Base-by-base conservation (phyloP, 1,140 invertebrate species). In the Lordiphosa clarofinis region DNA sequence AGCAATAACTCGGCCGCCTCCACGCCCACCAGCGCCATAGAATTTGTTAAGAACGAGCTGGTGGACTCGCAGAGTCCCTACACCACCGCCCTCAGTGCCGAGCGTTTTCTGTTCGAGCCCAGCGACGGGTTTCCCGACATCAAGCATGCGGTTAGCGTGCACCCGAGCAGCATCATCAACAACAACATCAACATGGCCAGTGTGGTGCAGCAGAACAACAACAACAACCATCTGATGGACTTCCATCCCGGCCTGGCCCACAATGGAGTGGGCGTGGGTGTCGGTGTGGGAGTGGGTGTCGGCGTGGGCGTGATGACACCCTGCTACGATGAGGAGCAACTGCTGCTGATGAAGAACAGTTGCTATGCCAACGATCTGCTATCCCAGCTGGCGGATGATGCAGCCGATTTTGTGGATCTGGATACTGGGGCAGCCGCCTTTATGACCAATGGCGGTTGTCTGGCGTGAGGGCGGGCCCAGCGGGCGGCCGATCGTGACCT, bases 11-110 rank as follows among this genome's bases (percentile, higher is more conserved):
- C 39, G 28, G 35, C 56, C 55, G n/a, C 52, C 39, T 12, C 48
- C 36, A 24, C 74, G 50, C 73, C 73, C 60, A 88, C 56, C 42
- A 67, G 67, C 47, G 49, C 72, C 63, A 88, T 71, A n/a, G 87
- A 89, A 40, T 89, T 88, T 24, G 86, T 88, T 0, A 89, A 89
- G 48, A 87, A 88, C 13, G 88, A 89, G 44, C 59, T 89, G 35
- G 81, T 84, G 21, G 88, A 89, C 33, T 76, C 86, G 1, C 86
- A 88, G 52, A 87, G 86, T 43, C 88, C 88, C 19, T 89, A 89
- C 10, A 89, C 88, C 12, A 87, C 79, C 7, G 79, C 75, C 6
- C 35, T 88, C 21, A 88, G 86, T 46, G 88, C 88, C 5, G 84
- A 89, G 35, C 65, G 87, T 2, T 89, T 89, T 28, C 54, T 89